Evolutionary conservation across 2,797 vertebrate species (phyloP), one percentile per base, ranked within the genome.

Genomic region (Halcyon badia): DNA sequence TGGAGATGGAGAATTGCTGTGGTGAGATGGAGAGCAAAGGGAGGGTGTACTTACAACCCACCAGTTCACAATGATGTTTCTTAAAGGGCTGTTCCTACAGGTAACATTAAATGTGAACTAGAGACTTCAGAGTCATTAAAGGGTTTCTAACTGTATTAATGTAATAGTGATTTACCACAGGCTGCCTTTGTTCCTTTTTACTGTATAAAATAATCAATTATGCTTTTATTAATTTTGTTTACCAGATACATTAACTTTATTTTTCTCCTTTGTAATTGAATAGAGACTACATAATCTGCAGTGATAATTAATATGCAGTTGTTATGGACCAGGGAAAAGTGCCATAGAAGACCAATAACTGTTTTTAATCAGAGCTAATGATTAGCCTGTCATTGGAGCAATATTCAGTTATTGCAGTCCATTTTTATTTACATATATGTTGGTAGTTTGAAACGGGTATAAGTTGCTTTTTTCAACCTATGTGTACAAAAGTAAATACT

Each of bases 341-440:
- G 99, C 99, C 99, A 99, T 98, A 99, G 98, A 98, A 98, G 97
- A 99, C 98, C 98, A 98, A 97, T 98, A 99, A 98, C 98, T 99
- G 98, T 99, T 99, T 93, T 98, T 97, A 98, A 95, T 96, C n/a
- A 83, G 97, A 98, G 97, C 95, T 98, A 96, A 93, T 90, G 83
- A 96, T 93, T 94, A 97, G 97, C 97, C 97, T 98, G 85, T 97
- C 97, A 98, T 98, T 97, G 97, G 89, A 99, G 99, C 99, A 99
- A 99, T 99, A 99, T 97, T 98, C 97, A 96, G 90, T 98, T 97
- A 93, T 89, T 97, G 82, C 94, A 77, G 26, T 95, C 97, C 81
- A 97, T 98, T 97, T 98, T 97, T 97, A 96, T 96, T 98, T 96
- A 95, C 54, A 66, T 97, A 91, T 94, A 94, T 94, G 90, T 98